Conservation (phyloP, 2,797 vertebrate species). For the Acrossocheilus fasciatus region DNA sequence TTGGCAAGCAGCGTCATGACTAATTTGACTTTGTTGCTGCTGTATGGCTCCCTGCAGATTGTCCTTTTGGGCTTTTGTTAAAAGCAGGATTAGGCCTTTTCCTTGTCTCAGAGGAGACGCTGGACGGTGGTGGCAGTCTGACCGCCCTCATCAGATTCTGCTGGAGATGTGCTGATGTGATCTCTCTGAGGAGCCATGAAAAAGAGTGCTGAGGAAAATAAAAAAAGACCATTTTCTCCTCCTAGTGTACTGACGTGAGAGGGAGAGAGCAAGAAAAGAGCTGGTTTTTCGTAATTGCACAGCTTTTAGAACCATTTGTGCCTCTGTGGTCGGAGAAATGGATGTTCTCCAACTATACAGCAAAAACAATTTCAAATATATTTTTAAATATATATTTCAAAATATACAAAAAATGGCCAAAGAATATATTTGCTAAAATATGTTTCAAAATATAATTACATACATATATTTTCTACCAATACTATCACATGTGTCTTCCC, state of each 20-base stretch:
- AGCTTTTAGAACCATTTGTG: constrained; percentile 42
- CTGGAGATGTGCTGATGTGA: constrained; percentile 27
- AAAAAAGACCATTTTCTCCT: constrained; percentile 18
- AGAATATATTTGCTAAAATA: background rate
- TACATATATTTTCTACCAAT: background rate
- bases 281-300: constrained; percentile 37
- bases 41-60: constrained; percentile 48
- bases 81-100: constrained; percentile 61
- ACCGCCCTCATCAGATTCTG: constrained; percentile 17
- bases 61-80: constrained; percentile 61
- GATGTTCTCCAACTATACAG: background rate
- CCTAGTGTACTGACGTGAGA: background rate
- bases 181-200: constrained; percentile 6
- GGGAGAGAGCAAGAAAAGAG: constrained; percentile 22
- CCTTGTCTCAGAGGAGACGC: constrained; percentile 33
- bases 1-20: constrained; percentile 29
- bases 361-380: background rate
- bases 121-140: constrained; percentile 23
- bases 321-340: background rate
- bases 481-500: background rate
- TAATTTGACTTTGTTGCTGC: constrained; percentile 50
- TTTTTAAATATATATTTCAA: background rate
- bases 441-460: background rate
- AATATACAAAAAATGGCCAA: background rate
- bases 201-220: constrained; percentile 19